Conservation (phyloP, 2,113 vertebrate genomes). For the Nettapus auritus region DNA sequence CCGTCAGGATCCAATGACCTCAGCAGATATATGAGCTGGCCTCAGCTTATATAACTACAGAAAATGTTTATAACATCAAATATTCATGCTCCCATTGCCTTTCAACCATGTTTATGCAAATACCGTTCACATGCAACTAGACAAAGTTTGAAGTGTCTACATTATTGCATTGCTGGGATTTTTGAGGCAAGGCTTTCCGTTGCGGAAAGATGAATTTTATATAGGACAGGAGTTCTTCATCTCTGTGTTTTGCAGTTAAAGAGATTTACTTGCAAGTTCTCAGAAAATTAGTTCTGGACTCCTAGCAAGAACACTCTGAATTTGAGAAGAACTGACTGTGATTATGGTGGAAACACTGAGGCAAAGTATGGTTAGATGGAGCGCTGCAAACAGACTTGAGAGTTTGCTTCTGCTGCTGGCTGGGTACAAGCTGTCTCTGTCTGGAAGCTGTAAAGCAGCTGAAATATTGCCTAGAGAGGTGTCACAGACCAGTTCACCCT, state of each 20-base stretch:
- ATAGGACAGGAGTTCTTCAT: neutral
- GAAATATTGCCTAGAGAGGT: neutral
- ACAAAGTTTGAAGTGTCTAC: neutral
- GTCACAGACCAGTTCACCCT: neutral
- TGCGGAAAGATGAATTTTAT: neutral
- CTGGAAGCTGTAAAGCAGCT: neutral
- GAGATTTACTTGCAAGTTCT: conserved; percentile 34
- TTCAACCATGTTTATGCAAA: conserved; percentile 5
- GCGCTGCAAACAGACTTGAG: neutral
- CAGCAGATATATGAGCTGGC: conserved; percentile 69
- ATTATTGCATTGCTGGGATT: neutral
- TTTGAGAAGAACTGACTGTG: neutral
- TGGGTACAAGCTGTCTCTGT: neutral
- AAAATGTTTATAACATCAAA: conserved; percentile 63
- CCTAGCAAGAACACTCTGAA: neutral
- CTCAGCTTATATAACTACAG: conserved; percentile 59
- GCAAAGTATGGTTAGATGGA: neutral
- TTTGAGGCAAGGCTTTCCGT: conserved; percentile 38
- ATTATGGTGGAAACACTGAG: conserved; percentile 27
- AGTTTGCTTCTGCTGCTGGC: neutral
- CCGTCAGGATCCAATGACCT: conserved; percentile 47
- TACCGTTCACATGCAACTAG: conserved; percentile 12
- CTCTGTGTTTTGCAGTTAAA: conserved; percentile 1
- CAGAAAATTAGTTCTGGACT: conserved; percentile 34
- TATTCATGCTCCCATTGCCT: conserved; percentile 3